Base-by-base conservation (phyloP, 2,797 vertebrate species). In the Lagorchestes hirsutus region DNA sequence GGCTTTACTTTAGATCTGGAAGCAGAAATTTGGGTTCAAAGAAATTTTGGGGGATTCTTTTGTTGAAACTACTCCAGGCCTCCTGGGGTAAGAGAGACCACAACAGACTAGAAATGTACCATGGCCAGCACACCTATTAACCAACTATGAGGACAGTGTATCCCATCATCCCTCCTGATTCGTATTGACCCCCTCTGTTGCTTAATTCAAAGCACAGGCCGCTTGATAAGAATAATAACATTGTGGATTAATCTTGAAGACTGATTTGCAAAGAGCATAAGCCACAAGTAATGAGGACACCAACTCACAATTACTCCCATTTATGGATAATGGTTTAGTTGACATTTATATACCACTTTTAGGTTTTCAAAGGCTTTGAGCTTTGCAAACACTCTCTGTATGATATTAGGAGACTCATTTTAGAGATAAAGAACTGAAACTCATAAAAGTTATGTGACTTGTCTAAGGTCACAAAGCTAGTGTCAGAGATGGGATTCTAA, bases 11-110 rank as follows among this genome's bases (percentile, higher is more conserved):
- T 93, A 57, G 67, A n/a, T 16, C 4, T 12, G 16, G 40, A 10
- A 93, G 57, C 55, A 93, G 92, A 27, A 5, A 90, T 93, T 62
- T 54, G 40, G 93, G n/a, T 46, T 46, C 4, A 54, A 55, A 40
- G n/a, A 34, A 1, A 93, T 54, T 5, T 52, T 50, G 56, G 87
- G 55, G 22, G 10, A 55, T 54, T 91, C 55, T 34, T 93, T 62
- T 58, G 58, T 90, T 90, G 91, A 96, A 94, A 90, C 58, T 95
- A 90, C 14, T 8, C 28, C 94, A 94, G 54, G 29, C 62, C 24
- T 92, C 10, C 18, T n/a, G 22, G 62, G 34, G 16, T 92, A 92
- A 54, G 18, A 54, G 40, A 34, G 12, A 52, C 22, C 2, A 56
- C 27, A 52, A 0, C 40, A 94, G 34, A 57, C 93, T 54, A 90